Conservation (phyloP, 2,797 vertebrate species). For the Pelodytes ibericus region DNA sequence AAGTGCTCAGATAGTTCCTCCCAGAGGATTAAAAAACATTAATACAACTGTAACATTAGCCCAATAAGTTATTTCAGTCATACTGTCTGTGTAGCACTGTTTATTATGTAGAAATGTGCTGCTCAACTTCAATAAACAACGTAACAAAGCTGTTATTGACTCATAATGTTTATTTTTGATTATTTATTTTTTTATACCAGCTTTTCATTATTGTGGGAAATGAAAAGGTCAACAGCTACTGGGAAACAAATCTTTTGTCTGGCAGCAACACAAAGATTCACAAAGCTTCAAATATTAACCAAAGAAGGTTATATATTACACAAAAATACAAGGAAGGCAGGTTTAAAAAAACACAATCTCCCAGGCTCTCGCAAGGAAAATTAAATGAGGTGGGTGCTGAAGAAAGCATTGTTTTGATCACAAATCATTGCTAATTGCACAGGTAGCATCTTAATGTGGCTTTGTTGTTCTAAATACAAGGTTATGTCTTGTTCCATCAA, state of each 20-base stretch:
- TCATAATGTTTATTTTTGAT: no score
- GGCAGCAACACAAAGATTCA: constrained; percentile 80
- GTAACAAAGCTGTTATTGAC: constrained; percentile 6
- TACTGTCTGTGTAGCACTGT: no score
- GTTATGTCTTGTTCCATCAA: neutral
- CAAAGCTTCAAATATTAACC: constrained; percentile 76
- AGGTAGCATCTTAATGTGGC: neutral
- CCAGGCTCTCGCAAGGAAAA: constrained; percentile 68
- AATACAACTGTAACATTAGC: no score
- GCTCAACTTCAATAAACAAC: neutral
- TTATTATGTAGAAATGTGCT: neutral
- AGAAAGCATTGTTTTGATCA: neutral
- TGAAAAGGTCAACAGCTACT: constrained; percentile 90
- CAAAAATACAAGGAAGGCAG: constrained; percentile 93
- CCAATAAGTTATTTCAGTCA: no score
- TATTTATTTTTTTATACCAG: constrained; percentile 66
- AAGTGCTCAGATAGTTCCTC: no score
- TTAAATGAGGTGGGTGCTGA: constrained; percentile 84
- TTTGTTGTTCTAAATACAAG: neutral
- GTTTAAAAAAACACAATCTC: constrained; percentile 77
- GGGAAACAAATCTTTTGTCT: constrained; percentile 85
- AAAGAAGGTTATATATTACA: constrained; percentile 82
- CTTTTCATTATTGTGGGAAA: constrained; percentile 93
- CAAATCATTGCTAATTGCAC: neutral
- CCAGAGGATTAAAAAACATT: no score